These are phyloP conservation scores for Brevimyrus niger DNA, from an alignment of 2,113 vertebrate genomes.

Conservation along the genomic window DNA sequence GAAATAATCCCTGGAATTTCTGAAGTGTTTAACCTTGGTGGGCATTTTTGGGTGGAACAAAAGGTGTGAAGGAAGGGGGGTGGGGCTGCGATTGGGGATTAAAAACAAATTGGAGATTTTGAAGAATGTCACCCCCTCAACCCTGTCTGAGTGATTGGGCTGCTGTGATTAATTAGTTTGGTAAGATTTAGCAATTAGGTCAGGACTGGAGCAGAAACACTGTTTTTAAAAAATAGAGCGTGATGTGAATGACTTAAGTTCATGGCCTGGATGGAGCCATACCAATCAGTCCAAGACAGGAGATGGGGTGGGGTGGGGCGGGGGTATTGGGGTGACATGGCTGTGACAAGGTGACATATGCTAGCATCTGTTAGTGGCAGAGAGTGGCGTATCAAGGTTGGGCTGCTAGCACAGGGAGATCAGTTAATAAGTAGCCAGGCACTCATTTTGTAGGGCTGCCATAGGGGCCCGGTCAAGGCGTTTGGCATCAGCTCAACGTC, in stretches of 20 bases:
- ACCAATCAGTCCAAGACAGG: not conserved
- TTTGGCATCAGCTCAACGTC: not conserved
- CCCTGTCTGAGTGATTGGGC: conserved; percentile 81
- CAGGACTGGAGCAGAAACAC: conserved; percentile 41
- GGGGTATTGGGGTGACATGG: too few relatives aligned
- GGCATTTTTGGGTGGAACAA: conserved; percentile 60
- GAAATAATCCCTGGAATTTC: conserved; percentile 60
- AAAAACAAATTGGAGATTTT: conserved; percentile 59
- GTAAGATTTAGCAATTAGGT: conserved; percentile 74
- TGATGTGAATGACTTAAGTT: not conserved
- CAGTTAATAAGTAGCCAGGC: not conserved
- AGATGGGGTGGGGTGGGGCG: not conserved
- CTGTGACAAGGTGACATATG: not conserved
- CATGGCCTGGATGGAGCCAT: not conserved
- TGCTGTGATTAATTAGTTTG: conserved; percentile 85
- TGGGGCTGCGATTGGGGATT: conserved; percentile 57
- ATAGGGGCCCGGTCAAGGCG: not conserved
- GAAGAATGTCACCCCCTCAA: conserved; percentile 77
- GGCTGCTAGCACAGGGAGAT: not conserved
- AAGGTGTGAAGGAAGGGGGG: conserved; percentile 11
- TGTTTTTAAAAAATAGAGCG: not conserved
- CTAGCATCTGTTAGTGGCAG: not conserved
- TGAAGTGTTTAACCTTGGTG: conserved; percentile 66
- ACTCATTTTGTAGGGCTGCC: too few relatives aligned
- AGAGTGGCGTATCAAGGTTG: not conserved